phyloP scores from a whole-genome alignment of 2,888 invertebrate genomes.

The Pachliopta kotzebuea region DNA sequence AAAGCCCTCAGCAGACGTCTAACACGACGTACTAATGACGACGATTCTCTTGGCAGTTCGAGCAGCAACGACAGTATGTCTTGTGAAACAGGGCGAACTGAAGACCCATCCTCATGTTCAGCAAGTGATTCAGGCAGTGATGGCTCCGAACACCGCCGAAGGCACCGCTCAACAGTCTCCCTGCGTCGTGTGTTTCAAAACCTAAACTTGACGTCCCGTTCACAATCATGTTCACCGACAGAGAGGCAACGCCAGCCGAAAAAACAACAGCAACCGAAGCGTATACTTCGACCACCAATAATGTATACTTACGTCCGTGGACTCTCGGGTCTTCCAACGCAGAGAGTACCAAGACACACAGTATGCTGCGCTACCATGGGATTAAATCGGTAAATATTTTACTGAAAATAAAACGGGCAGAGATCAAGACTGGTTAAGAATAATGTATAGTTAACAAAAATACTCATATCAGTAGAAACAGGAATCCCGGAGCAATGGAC shows the following conservation, averaged over 20 bases:
- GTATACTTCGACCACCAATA: conserved; percentile 88
- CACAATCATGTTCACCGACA: conserved; percentile 82
- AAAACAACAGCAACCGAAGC: conserved; percentile 84
- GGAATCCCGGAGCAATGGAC: conserved; percentile 46
- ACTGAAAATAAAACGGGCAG: conserved; percentile 45
- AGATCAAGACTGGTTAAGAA: conserved; percentile 72
- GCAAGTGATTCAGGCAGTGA: conserved; percentile 84
- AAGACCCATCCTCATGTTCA: conserved; percentile 75
- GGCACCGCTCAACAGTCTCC: conserved; percentile 82
- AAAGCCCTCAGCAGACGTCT: conserved; percentile 84
- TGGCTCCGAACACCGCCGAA: conserved; percentile 73
- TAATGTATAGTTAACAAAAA: conserved; percentile 55
- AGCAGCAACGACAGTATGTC: conserved; percentile 72
- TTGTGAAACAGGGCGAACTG: conserved; percentile 58
- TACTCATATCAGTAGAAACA: conserved; percentile 71
- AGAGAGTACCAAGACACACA: conserved; percentile 85
- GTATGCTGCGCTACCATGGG: conserved; percentile 59
- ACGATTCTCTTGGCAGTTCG: conserved; percentile 67
- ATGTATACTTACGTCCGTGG: conserved; percentile 90
- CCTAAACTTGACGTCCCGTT: conserved; percentile 82
- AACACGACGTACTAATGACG: conserved; percentile 73
- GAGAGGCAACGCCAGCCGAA: conserved; percentile 69
- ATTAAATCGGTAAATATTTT: conserved; percentile 60
- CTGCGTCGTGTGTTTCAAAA: conserved; percentile 87
- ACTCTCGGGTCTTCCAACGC: conserved; percentile 90